A percentile compares a stretch with the other conserved stretches of the same genome.
Evolutionary conservation across 2,797 vertebrate genomes (phyloP).

Genomic region (Ptychobarbus kaznakovi): DNA sequence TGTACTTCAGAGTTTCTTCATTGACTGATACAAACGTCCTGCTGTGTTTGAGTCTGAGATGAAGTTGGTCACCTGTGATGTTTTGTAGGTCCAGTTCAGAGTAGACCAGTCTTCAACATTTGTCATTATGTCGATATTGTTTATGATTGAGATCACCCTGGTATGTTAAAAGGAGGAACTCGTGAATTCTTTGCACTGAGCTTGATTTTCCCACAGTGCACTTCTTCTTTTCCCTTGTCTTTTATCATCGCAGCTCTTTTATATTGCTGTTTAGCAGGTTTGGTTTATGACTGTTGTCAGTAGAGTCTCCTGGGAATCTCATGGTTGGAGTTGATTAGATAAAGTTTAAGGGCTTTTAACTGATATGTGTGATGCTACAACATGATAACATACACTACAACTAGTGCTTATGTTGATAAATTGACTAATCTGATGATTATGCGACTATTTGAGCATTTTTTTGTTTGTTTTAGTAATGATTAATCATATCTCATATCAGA

Average conservation of each 20-base stretch:
- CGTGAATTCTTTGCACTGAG: background rate
- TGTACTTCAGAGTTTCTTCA: background rate
- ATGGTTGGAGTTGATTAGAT: constrained; percentile 66
- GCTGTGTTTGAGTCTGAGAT: background rate
- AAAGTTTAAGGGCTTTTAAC: background rate
- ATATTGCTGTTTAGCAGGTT: constrained; percentile 8
- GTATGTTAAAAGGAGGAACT: constrained; percentile 4
- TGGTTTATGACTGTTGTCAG: constrained; percentile 64
- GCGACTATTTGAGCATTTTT: background rate
- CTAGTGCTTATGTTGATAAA: background rate
- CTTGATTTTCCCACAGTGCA: constrained; percentile 34
- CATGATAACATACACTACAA: background rate
- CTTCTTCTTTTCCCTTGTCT: constrained; percentile 10
- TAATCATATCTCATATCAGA: background rate
- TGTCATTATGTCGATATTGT: background rate
- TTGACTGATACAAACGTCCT: background rate
- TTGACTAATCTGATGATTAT: background rate
- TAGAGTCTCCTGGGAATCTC: constrained; percentile 72
- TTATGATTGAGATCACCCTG: background rate
- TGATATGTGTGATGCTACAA: background rate
- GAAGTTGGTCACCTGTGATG: background rate
- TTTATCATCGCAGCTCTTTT: constrained; percentile 6
- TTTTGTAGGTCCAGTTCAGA: background rate
- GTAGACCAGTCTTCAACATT: background rate
- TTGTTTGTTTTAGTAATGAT: background rate